Evolutionary conservation across 2,797 vertebrate species (phyloP), one percentile per base, ranked within the genome.

Genomic region (Microctenopoma stevenorrisi): DNA sequence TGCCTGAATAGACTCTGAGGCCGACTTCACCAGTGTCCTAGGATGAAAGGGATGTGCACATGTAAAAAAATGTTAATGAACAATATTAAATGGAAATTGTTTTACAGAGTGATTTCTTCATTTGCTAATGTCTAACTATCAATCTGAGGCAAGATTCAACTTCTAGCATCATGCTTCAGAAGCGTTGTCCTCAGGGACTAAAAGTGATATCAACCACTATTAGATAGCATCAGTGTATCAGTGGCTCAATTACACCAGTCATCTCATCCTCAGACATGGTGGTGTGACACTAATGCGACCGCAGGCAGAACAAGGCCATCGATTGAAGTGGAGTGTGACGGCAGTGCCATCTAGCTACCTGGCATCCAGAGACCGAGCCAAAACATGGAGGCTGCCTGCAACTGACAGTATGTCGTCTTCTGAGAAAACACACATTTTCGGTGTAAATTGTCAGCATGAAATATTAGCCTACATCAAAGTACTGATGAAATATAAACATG

Each of bases 361-460:
- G 0, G 93, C 94, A 94, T 99, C 97, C 91, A 99, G 92, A 59
- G 96, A 95, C 81, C 95, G 95, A 61, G 96, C 95, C 93, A 99
- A 86, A 80, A 96, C 94, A 77, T 94, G 93, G 75, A 98, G 96
- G 84, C 96, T 97, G 92, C 95, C 97, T 77, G 94, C 94, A 83
- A 97, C 94, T 52, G 94, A 94, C 0, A 94, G 91, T 22, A 93
- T 93, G 86, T 97, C 96, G 0, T 94, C 95, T 87, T 95, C 97
- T 98, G 90, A 78, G 83, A 68, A 77, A 66, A 63, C 18, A 79
- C 11, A 60, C 14, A 25, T 7, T 71, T 4, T 42, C 14, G 1
- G 66, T 61, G 30, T 0, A 74, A 18, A 47, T 62, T 15, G 43
- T 43, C 8, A 35, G 0, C 7, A 14, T 18, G 60, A n/a, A 66